Evolutionary conservation across 2,797 vertebrate genomes (phyloP), one percentile per base, ranked within the genome.

Genomic region (Tauraco hartlaubi): DNA sequence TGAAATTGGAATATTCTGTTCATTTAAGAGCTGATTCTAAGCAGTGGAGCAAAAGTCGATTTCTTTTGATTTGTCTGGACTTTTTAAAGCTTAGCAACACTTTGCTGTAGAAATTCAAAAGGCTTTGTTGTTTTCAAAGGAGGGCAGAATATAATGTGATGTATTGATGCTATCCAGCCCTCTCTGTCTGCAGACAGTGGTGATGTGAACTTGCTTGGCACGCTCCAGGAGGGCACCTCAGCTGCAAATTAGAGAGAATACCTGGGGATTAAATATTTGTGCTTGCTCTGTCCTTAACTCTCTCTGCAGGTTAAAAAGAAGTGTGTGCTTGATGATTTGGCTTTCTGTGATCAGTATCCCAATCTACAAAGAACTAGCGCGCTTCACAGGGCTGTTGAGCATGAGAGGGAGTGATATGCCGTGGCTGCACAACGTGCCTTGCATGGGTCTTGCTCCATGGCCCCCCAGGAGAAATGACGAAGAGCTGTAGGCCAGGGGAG

Each of bases 11-110:
- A n/a, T 92, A 48, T 52, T 3, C 0, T 31, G 37, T 51, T 89
- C 71, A 9, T 80, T 89, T 77, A 43, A 86, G 86, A 87, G 44
- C 59, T 79, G 80, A 84, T 94, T 44, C 15, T 51, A 33, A 94
- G 62, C 39, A 52, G 37, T 8, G 0, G n/a, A 88, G 63, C 71
- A 74, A 35, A 93, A 84, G 25, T 81, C 13, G 0, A 39, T 90
- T 88, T 73, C 73, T 88, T 91, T 91, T 95, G 73, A 84, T 94
- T 94, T 73, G 37, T 52, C 54, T 73, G 58, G 48, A 43, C 48
- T 54, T 85, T 9, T 15, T 49, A 68, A 67, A 90, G 75, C 85
- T 83, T 43, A 54, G 68, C 26, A 61, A 31, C 15, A 12, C 56
- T 92, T 75, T 56, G 41, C 44, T 71, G 54, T 73, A 69, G 90